Base-by-base conservation (phyloP, 2,888 invertebrate genomes). In the Zygothrica quintamaculata region DNA sequence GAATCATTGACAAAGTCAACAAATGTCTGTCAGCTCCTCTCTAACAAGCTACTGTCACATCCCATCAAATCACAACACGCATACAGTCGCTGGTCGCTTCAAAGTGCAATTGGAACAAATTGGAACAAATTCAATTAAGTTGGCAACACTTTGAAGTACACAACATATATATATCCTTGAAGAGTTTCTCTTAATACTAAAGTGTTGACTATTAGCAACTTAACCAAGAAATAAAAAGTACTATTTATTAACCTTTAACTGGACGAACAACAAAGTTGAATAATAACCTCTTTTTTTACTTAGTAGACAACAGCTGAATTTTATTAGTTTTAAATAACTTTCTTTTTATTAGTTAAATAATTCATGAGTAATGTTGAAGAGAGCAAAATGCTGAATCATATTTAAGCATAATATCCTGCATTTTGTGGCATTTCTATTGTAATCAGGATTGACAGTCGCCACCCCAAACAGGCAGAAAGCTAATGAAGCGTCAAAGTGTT, bases 401-500 rank as follows among this genome's bases (percentile, higher is more conserved):
- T 39, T 18, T 8, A 0, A 8, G 1, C 42, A n/a, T 37, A 36
- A 61, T 22, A 22, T 22, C 18, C 18, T 22, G 18, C 18, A 22
- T 22, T 5, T 5, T 22, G 59, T 42, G 59, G 25, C 47, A 61
- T 57, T 74, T 52, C 57, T 59, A 59, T 64, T 72, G 72, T 64
- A 64, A 75, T 72, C 61, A 60, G 60, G 15, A 33, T 44, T 39
- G 44, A 11, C 56, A 43, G 37, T 51, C 53, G 29, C 29, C 29
- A 8, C 37, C 40, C 44, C 7, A 37, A 36, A 13, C 53, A 12
- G 58, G 34, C 36, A 6, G 16, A 15, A 43, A 46, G 34, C 80
- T 79, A 78, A 84, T 79, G 84, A 84, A 70, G 77, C 70, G 70
- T 65, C 66, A 84, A 79, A 76, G 84, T 82, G 78, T 79, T 79